phyloP scores from a whole-genome alignment of 2,888 invertebrate genomes.

The Rhagium mordax region DNA sequence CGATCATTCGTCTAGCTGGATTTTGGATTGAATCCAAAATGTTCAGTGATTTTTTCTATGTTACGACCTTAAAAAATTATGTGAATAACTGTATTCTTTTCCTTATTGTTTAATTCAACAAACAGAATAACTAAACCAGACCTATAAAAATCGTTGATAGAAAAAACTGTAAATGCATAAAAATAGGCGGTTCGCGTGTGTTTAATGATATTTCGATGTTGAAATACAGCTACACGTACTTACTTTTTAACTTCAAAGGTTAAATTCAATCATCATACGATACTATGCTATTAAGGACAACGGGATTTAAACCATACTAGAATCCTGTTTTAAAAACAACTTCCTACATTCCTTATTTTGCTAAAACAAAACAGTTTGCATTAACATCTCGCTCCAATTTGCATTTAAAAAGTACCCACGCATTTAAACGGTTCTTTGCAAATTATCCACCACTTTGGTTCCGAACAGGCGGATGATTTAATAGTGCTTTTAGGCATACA shows the following conservation, averaged over 20 bases:
- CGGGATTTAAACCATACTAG: constrained; percentile 16
- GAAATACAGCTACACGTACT: background rate
- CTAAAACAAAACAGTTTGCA: constrained; percentile 20
- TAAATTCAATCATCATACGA: background rate
- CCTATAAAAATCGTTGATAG: background rate
- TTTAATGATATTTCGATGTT: background rate
- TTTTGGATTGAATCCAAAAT: too few relatives aligned
- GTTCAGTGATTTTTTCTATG: too few relatives aligned
- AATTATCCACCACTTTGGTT: background rate
- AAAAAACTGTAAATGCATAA: background rate
- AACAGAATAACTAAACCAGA: background rate
- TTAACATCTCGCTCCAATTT: constrained; percentile 1
- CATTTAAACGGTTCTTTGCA: constrained; percentile 14
- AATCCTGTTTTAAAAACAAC: constrained; percentile 19
- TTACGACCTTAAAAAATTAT: too few relatives aligned
- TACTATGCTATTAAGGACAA: constrained; percentile 1
- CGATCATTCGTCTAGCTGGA: too few relatives aligned
- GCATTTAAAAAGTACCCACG: constrained; percentile 18
- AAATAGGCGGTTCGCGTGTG: background rate
- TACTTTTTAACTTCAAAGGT: background rate
- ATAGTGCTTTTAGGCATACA: too few relatives aligned
- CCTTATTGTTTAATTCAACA: background rate
- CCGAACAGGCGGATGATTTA: background rate
- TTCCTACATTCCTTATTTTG: constrained; percentile 20
- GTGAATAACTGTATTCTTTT: too few relatives aligned